Evolutionary conservation across 1,140 invertebrate species (phyloP).

Genomic region (Drosophila repletoides): DNA sequence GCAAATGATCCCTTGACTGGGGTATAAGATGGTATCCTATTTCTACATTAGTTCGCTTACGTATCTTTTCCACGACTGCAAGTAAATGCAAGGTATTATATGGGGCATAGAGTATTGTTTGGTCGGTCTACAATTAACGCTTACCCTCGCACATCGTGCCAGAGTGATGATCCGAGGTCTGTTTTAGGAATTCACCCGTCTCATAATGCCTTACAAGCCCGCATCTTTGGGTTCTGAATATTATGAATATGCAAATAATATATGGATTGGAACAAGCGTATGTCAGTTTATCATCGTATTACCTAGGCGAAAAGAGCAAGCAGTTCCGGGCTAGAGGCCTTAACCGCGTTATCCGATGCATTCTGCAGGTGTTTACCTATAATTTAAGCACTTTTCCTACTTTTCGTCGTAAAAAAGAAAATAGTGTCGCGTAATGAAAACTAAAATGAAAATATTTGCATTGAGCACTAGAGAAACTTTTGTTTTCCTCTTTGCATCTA

Average conservation of each 20-base stretch:
- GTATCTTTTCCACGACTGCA: constrained; percentile 52
- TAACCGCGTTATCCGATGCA: neutral
- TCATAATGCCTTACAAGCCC: constrained; percentile 6
- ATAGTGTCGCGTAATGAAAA: neutral
- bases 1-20: constrained; percentile 64
- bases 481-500: neutral
- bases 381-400: neutral
- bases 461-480: constrained; percentile 1
- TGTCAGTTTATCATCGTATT: neutral
- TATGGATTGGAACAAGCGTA: neutral
- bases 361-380: too few relatives aligned
- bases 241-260: too few relatives aligned
- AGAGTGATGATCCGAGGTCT: constrained; percentile 8
- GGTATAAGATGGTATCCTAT: constrained; percentile 61
- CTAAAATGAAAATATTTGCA: constrained; percentile 17
- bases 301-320: neutral
- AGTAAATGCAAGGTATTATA: neutral
- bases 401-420: neutral
- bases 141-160: constrained; percentile 30
- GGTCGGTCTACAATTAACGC: neutral
- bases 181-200: constrained; percentile 13
- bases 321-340: neutral
- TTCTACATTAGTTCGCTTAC: constrained; percentile 52
- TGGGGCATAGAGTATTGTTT: neutral
- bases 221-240: neutral